Evolutionary conservation across 2,797 vertebrate species (phyloP), one percentile per base, ranked within the genome.

Genomic region (Nannoperca obscura): DNA sequence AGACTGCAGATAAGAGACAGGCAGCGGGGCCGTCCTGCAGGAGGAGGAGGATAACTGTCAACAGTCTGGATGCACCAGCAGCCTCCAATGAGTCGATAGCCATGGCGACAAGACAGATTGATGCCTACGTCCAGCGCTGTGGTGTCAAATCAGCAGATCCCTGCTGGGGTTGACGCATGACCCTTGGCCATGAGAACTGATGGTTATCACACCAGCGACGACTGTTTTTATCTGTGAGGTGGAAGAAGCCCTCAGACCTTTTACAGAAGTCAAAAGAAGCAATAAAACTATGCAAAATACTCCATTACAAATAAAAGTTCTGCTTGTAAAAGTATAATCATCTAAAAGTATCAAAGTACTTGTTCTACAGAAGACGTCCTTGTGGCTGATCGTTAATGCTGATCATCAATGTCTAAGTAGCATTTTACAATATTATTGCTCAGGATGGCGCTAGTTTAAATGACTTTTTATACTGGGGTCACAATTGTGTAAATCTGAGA

Each of bases 1-100:
- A 81, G 76, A 50, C 76, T 55, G 65, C 80, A 89, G 88, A 93
- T 91, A 83, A 92, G 83, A 90, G 62, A 52, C 67, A 76, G 71
- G 50, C 66, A 59, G 83, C 17, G 8, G 72, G 59, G 49, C 46
- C 42, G 15, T 40, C 63, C 78, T 63, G 69, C 74, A 62, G 49
- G 44, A 63, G 71, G 49, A 70, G 58, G 62, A 53, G 30, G 65
- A 55, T 89, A 84, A 90, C 92, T 90, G 84, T 85, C 78, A 91
- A 55, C 73, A 68, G 75, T 75, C 76, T 72, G 62, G 65, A 75
- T 40, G 9, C 79, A 54, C 42, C 54, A 54, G 71, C 44, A 55
- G 47, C 72, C 59, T 49, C 52, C 65, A 68, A 53, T 64, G 76
- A 82, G 38, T 74, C 13, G 7, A 88, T 91, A 81, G 90, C 89